Evolutionary conservation across 1,140 invertebrate genomes (phyloP), one percentile per base, ranked within the genome.

Genomic region (Papilio xuthus): DNA sequence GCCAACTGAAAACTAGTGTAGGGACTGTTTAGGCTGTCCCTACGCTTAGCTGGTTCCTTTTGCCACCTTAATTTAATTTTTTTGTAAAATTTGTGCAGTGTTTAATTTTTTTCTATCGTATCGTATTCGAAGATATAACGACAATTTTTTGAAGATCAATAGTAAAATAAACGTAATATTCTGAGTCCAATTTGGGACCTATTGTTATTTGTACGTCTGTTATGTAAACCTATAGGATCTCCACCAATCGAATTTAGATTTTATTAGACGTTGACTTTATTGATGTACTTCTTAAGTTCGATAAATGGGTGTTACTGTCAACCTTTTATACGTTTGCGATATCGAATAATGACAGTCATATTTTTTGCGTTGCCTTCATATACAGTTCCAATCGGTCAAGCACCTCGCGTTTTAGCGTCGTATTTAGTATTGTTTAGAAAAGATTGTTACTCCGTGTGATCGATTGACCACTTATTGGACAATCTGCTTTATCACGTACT

Each of bases 351-450:
- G 60, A 67, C 60, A 15, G 23, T 28, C 60, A 67, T 67, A 32
- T 67, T 67, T 67, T 67, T 67, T 67, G 60, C 60, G 60, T 67
- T 23, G 26, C 60, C 26, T 67, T 67, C 60, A 67, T 67, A 28
- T 67, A 67, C 26, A 67, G 60, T 28, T 67, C 4, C 60, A 67
- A 67, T 67, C 60, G 60, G 60, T 67, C 60, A 67, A 67, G 26
- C 60, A 67, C 60, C 60, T 67, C 13, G 60, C 1, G 32, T 67
- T 60, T 28, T 60, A 60, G 23, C 56, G 56, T 28, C 56, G 56
- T 60, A 56, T 56, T 23, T 23, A 63, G 23, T 23, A 23, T 32
- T 28, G 60, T 67, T 67, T 67, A 67, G 60, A 67, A 67, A 32
- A 26, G 26, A 67, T 67, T 67, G 26, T 32, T 67, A 2, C 12